Evolutionary conservation across 1,140 invertebrate species (phyloP).

Genomic region (Brachionus manjavacas): DNA sequence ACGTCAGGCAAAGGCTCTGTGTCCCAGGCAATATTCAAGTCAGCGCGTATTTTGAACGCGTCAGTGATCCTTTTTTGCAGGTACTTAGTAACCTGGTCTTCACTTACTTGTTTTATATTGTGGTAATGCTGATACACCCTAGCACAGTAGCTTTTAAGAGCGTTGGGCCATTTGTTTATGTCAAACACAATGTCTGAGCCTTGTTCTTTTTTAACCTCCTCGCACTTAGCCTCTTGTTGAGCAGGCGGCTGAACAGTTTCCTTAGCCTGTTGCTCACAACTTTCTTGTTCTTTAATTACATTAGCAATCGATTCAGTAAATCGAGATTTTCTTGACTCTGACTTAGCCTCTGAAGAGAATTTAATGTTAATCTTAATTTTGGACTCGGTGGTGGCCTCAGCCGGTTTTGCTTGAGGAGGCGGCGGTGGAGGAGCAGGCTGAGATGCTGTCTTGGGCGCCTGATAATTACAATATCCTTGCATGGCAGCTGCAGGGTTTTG

Average conservation of each 20-base stretch:
- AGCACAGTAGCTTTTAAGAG: constrained; percentile 27
- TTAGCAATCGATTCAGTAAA: not conserved
- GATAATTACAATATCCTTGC: constrained; percentile 14
- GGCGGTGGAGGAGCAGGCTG: not conserved
- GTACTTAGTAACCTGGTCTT: constrained; percentile 41
- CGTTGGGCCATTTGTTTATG: constrained; percentile 38
- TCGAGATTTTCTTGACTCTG: not conserved
- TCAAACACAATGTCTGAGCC: constrained; percentile 30
- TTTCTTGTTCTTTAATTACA: constrained; percentile 2
- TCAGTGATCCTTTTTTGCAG: constrained; percentile 38
- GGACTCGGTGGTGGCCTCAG: not conserved
- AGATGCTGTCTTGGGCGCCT: not conserved
- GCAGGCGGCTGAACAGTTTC: not conserved
- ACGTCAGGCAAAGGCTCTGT: constrained; percentile 24
- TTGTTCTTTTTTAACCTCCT: not conserved
- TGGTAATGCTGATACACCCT: constrained; percentile 41
- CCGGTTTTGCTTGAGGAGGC: not conserved
- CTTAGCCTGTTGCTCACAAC: not conserved
- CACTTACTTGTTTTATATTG: constrained; percentile 19
- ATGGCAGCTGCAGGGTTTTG: not conserved
- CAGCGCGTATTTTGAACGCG: constrained; percentile 22
- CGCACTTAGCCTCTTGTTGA: not conserved
- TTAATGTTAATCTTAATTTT: constrained; percentile 33
- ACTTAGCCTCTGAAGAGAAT: not conserved
- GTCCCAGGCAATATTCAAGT: not conserved